Evolutionary conservation across 1,140 invertebrate species (phyloP).

Genomic region (Trichonephila clavipes): DNA sequence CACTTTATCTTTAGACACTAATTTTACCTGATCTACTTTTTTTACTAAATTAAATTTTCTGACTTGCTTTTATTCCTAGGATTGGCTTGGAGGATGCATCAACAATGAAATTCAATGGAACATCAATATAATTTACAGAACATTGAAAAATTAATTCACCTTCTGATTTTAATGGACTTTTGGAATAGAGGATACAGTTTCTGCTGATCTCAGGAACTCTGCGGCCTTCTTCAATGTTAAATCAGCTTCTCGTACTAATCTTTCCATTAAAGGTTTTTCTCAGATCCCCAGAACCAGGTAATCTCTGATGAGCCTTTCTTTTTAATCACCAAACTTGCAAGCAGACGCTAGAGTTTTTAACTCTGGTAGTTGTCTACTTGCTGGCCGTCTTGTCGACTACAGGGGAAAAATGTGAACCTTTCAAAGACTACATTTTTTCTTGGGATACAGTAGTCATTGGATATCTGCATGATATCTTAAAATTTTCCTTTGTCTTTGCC

Average conservation of each 20-base stretch:
- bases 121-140: background rate
- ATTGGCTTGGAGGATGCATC: background rate
- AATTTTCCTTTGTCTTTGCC: slow-evolving; percentile 23
- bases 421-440: background rate
- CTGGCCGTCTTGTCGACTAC: background rate
- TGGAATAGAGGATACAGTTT: too few species aligned
- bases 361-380: background rate
- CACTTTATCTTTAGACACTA: too few species aligned
- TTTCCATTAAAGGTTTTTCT: background rate
- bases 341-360: background rate
- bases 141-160: slow-evolving; percentile 31
- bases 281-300: background rate
- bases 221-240: slow-evolving; percentile 3
- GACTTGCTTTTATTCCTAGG: background rate
- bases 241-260: background rate
- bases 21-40: background rate
- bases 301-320: slow-evolving; percentile 30
- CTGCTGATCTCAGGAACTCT: background rate
- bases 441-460: background rate
- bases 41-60: background rate
- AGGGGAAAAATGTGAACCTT: slow-evolving; percentile 42
- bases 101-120: background rate
- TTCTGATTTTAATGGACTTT: slow-evolving; percentile 24
- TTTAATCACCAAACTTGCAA: background rate
- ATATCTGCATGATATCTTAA: background rate